Percentiles rank a stretch among this genome's conserved stretches.
phyloP scores from a whole-genome alignment of 2,113 vertebrate genomes.

The Clarias batrachus region DNA sequence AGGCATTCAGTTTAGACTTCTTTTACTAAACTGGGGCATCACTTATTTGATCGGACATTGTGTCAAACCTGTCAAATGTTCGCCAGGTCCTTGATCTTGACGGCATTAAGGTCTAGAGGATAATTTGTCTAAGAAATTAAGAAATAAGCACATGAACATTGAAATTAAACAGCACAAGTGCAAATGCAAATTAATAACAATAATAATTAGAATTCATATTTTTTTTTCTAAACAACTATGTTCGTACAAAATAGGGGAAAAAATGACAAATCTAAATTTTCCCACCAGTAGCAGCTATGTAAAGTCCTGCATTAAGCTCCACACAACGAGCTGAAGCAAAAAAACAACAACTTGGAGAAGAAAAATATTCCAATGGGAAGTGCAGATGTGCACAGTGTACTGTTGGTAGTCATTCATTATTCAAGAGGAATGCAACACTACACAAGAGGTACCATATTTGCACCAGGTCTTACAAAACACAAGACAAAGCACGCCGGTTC shows the following conservation, averaged over 20 bases:
- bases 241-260: neutral
- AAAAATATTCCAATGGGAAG: neutral
- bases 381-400: neutral
- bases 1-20: conserved; percentile 24
- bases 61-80: conserved; percentile 4
- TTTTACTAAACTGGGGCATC: conserved; percentile 18
- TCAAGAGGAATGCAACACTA: neutral
- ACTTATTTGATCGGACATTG: conserved; percentile 15
- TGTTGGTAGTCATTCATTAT: neutral
- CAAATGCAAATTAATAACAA: neutral
- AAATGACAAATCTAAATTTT: neutral
- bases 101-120: neutral
- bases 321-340: neutral
- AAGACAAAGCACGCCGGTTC: neutral
- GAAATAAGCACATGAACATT: neutral
- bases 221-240: neutral
- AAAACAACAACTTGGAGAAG: neutral
- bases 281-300: neutral
- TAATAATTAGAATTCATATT: neutral
- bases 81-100: conserved; percentile 15
- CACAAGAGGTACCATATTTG: neutral
- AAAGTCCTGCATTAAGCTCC: neutral
- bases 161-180: neutral
- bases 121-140: neutral
- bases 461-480: neutral